Conservation (phyloP, 2,113 vertebrate genomes). For the Onychostruthus taczanowskii region DNA sequence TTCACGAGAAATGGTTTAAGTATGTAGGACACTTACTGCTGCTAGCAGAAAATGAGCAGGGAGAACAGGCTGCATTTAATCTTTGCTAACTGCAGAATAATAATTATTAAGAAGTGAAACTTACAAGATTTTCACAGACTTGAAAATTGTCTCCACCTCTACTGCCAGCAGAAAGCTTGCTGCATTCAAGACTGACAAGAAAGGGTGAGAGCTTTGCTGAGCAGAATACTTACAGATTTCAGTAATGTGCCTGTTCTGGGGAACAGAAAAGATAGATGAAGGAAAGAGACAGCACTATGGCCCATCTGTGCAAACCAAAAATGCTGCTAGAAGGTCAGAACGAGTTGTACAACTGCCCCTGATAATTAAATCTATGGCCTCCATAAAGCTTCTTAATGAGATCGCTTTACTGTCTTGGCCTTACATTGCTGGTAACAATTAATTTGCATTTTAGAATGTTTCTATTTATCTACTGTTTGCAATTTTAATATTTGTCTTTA, state of each 20-base stretch:
- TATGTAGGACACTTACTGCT: background rate
- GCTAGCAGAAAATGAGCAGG: constrained; percentile 18
- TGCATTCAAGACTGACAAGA: constrained; percentile 32
- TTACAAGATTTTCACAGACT: constrained; percentile 25
- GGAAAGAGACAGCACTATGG: constrained; percentile 23
- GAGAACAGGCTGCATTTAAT: background rate
- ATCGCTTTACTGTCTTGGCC: constrained; percentile 15
- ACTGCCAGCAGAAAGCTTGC: constrained; percentile 14
- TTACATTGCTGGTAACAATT: constrained; percentile 42
- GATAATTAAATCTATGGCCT: constrained; percentile 69
- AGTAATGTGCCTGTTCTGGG: background rate
- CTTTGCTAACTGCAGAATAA: background rate
- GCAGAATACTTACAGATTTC: constrained; percentile 40
- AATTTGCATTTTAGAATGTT: constrained; percentile 52
- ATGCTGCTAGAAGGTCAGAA: constrained; percentile 43
- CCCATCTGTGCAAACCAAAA: constrained; percentile 58
- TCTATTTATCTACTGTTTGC: constrained; percentile 35
- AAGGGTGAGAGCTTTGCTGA: constrained; percentile 32
- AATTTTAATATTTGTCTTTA: constrained; percentile 49
- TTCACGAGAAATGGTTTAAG: background rate
- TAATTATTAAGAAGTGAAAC: constrained; percentile 33
- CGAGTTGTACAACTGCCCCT: constrained; percentile 32
- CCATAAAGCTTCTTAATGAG: constrained; percentile 55
- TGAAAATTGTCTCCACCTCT: constrained; percentile 21
- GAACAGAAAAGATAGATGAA: background rate